Base-by-base conservation (phyloP, 2,797 vertebrate species). In the Tragelaphus oryx region DNA sequence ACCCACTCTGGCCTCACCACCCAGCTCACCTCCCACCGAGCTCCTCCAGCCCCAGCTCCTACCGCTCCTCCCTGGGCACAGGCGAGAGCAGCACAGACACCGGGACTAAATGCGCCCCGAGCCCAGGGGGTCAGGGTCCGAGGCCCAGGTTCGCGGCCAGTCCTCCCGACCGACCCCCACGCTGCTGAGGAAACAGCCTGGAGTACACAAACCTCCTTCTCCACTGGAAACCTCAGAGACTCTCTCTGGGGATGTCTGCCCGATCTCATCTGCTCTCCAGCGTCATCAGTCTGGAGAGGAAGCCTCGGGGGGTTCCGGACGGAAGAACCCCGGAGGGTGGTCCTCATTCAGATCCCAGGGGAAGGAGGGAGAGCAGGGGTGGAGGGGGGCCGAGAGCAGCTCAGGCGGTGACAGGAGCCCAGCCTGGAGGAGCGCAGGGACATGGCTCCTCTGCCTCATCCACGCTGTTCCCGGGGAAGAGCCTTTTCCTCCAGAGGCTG, bases 121-220 rank as follows among this genome's bases (percentile, higher is more conserved):
- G 80, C 12, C 2, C 0, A 2, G 8, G 8, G 10, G 16, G 24
- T 41, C 0, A 10, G 18, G 6, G 18, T 54, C 33, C 6, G 1
- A 13, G 33, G 24, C 48, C 41, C 59, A n/a, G 13, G 9, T 4
- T 17, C 33, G 0, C 4, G 0, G 55, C 26, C 55, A 33, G 18
- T 50, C 5, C 12, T 8, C n/a, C 33, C 11, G 1, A 3, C 11
- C 0, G 1, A 17, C 20, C 41, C 10, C 33, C 1, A 0, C n/a
- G 0, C 46, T 1, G 26, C 41, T 4, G 46, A 54, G 20, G 9
- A 62, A 26, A 14, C 33, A 20, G 18, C 55, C 1, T 41, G 6
- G 1, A 48, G 0, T 4, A 6, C 0, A 1, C 20, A 0, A 4
- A n/a, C 2, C 3, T 6, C 28, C 11, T 6, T 60, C 55, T 26